phyloP scores from a whole-genome alignment of 2,888 invertebrate genomes.

The Aproaerema taeniolella region DNA sequence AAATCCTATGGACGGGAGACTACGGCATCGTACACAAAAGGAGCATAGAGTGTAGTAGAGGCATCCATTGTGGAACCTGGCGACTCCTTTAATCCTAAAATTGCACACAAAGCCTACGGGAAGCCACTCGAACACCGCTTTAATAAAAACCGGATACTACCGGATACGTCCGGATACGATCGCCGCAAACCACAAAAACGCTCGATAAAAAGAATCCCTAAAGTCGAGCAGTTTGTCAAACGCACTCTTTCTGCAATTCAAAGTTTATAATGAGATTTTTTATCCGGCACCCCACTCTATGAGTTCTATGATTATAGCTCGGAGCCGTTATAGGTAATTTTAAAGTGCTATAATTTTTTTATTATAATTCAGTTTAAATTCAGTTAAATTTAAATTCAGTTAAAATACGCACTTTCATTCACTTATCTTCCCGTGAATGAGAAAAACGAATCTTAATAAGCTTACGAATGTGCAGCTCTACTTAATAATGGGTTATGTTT shows the following conservation, averaged over 20 bases:
- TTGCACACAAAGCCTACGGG: slow-evolving; percentile 54
- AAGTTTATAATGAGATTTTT: slow-evolving; percentile 36
- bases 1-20: neutral
- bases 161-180: slow-evolving; percentile 51
- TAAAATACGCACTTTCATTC: too few species aligned
- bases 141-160: slow-evolving; percentile 67
- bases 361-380: too few species aligned
- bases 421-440: too few species aligned
- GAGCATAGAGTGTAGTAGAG: slow-evolving; percentile 5
- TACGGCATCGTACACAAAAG: slow-evolving; percentile 6
- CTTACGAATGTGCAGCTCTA: too few species aligned
- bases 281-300: slow-evolving; percentile 20
- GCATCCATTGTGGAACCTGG: slow-evolving; percentile 9
- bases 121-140: slow-evolving; percentile 65
- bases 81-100: slow-evolving; percentile 32
- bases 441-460: too few species aligned
- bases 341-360: slow-evolving; percentile 10
- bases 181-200: slow-evolving; percentile 44
- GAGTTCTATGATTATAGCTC: slow-evolving; percentile 25
- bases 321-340: slow-evolving; percentile 11
- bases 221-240: slow-evolving; percentile 39
- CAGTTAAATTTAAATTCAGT: too few species aligned
- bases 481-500: too few species aligned
- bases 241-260: slow-evolving; percentile 33
- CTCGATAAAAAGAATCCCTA: slow-evolving; percentile 28